Percentiles rank a stretch among this genome's conserved stretches.
Conservation (phyloP, 2,113 vertebrate genomes). For the Oncorhynchus masou region DNA sequence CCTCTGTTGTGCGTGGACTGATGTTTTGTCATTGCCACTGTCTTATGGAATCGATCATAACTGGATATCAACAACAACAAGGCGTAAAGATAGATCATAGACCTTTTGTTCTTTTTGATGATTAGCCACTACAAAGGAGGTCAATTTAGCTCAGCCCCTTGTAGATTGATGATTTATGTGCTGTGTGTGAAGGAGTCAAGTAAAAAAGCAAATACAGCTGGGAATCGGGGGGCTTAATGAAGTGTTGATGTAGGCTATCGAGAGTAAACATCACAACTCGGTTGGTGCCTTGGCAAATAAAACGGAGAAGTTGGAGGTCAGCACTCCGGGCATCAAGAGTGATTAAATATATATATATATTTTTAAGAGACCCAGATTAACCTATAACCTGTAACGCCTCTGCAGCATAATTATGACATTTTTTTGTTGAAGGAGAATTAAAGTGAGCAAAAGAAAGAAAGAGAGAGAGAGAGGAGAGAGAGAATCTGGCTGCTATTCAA, state of each 20-base stretch:
- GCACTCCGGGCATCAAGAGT: not conserved
- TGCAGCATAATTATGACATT: conserved; percentile 1
- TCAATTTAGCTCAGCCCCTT: no score
- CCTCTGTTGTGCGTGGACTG: no score
- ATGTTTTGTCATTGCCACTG: not conserved
- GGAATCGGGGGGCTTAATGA: no score
- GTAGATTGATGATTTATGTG: no score
- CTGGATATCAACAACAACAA: not conserved
- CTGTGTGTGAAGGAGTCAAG: not conserved
- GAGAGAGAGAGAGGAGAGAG: not conserved
- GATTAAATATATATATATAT: no score
- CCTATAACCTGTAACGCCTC: not conserved
- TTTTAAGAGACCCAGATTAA: not conserved
- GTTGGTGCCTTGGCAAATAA: not conserved
- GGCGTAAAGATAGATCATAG: not conserved
- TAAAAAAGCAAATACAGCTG: not conserved
- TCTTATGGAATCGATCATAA: not conserved
- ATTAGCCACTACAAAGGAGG: not conserved
- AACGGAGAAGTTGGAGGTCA: not conserved
- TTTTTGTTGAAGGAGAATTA: no score
- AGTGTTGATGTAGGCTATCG: not conserved
- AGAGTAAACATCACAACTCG: not conserved
- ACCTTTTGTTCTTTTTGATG: not conserved
- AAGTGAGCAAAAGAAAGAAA: not conserved
- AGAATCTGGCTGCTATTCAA: conserved; percentile 17